phyloP scores from a whole-genome alignment of 2,888 invertebrate species.

The Zaprionus lineosus region DNA sequence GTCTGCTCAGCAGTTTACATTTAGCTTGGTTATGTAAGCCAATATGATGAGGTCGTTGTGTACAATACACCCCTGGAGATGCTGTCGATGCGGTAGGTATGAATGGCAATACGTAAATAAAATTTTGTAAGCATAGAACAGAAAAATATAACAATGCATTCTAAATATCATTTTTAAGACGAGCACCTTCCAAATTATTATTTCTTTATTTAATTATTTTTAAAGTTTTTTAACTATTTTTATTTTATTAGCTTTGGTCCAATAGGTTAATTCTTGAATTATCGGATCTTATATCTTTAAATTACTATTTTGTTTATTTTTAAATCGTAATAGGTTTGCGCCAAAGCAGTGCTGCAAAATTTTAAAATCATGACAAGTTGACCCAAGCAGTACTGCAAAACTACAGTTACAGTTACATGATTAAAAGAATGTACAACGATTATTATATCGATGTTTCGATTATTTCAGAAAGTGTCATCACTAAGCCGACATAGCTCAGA shows the following conservation, averaged over 20 bases:
- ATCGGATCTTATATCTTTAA: too few relatives aligned
- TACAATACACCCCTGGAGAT: constrained; percentile 37
- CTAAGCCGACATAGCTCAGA: constrained; percentile 8
- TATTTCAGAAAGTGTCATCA: constrained; percentile 4
- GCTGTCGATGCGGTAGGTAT: constrained; percentile 64
- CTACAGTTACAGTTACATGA: too few relatives aligned
- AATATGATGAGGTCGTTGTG: constrained; percentile 39
- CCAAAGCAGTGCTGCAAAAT: constrained; percentile 23
- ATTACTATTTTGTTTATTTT: too few relatives aligned
- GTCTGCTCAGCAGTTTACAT: constrained; percentile 40
- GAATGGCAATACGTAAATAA: constrained; percentile 9
- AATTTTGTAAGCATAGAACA: constrained; percentile 1
- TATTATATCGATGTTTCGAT: constrained; percentile 4
- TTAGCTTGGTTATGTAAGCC: constrained; percentile 64
- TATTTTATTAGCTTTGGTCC: too few relatives aligned
- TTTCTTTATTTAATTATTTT: too few relatives aligned
- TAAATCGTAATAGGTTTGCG: too few relatives aligned
- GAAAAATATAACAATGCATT: constrained; percentile 6
- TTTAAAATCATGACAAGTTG: too few relatives aligned
- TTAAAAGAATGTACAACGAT: too few relatives aligned
- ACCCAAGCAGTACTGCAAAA: too few relatives aligned
- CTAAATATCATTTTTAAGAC: constrained; percentile 3
- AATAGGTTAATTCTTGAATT: too few relatives aligned
- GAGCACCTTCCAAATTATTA: too few relatives aligned
- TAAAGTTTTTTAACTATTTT: too few relatives aligned